Conservation (phyloP, 2,113 vertebrate genomes). For the Mesoclemmys tuberculata region DNA sequence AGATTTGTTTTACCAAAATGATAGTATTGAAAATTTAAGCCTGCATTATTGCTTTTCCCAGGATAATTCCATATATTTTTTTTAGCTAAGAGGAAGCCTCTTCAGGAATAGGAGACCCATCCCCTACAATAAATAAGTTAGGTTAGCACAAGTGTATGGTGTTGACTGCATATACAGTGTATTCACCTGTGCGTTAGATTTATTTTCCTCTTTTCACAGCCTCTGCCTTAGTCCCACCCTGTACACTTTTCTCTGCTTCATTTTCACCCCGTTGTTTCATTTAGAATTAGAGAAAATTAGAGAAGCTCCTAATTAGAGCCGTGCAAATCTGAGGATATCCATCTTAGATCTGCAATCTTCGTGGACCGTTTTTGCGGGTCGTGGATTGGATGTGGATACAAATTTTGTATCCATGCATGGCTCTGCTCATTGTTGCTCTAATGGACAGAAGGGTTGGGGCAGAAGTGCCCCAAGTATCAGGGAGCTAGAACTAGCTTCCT, state of each 20-base stretch:
- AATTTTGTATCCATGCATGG: too few species aligned
- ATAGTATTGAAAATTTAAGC: background rate
- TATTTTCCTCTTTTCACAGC: background rate
- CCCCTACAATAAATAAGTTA: background rate
- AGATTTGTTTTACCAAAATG: background rate
- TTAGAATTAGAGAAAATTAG: rapidly evolving
- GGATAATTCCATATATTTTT: background rate
- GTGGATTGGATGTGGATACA: too few species aligned
- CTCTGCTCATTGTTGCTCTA: background rate
- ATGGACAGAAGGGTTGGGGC: background rate
- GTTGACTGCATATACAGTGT: conserved; percentile 41
- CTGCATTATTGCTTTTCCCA: background rate
- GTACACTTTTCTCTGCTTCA: background rate
- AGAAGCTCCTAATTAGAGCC: too few species aligned
- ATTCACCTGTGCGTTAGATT: background rate
- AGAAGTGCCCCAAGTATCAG: rapidly evolving
- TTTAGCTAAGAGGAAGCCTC: background rate
- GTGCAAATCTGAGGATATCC: too few species aligned
- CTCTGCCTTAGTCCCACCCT: background rate
- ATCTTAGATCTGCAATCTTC: too few species aligned
- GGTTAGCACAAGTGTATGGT: rapidly evolving
- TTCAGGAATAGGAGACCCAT: background rate
- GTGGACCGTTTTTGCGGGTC: too few species aligned
- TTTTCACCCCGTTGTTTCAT: background rate
- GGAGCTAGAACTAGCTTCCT: rapidly evolving